These are phyloP conservation scores for Deroplatys truncata DNA, from an alignment of 2,888 invertebrate genomes.

Conservation along the genomic window DNA sequence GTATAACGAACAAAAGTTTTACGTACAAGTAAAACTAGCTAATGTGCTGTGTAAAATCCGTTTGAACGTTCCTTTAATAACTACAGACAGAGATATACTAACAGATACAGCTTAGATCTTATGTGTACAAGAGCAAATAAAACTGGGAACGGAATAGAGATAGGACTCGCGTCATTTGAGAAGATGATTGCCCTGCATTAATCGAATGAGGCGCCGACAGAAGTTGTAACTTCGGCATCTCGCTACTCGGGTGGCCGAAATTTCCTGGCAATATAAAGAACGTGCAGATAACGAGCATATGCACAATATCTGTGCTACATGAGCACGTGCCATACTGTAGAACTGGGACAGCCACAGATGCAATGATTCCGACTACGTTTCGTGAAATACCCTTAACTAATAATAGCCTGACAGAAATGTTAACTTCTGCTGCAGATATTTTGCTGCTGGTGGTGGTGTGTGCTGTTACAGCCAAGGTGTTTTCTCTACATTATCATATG, in stretches of 20 bases:
- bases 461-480: too few species aligned
- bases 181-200: neutral
- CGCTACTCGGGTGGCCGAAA: neutral
- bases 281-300: neutral
- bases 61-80: neutral
- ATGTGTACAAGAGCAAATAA: neutral
- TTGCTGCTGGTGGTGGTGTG: too few species aligned
- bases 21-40: too few species aligned
- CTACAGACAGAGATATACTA: neutral
- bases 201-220: neutral
- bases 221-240: neutral
- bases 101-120: neutral
- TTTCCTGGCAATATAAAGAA: neutral
- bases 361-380: too few species aligned
- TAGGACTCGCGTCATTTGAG: neutral
- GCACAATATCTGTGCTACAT: neutral
- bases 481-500: too few species aligned
- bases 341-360: too few species aligned
- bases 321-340: neutral
- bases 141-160: neutral
- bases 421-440: too few species aligned
- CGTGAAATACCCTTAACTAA: too few species aligned
- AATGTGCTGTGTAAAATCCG: neutral
- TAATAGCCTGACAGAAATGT: too few species aligned
- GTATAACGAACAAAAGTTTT: too few species aligned